phyloP scores from a whole-genome alignment of 1,140 invertebrate species.

The Ylistrum balloti region DNA sequence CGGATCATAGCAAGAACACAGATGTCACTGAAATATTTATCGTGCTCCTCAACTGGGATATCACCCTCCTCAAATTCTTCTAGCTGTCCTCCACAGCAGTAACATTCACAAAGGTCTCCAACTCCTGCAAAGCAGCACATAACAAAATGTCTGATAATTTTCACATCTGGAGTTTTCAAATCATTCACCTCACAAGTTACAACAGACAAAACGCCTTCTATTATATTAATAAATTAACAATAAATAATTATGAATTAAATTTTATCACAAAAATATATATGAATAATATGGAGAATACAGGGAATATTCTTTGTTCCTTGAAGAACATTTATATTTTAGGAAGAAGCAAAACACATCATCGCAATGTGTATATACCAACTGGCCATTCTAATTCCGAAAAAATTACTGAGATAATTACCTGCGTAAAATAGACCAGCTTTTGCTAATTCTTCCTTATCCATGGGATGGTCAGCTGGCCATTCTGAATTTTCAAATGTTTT shows the following conservation, averaged over 20 bases:
- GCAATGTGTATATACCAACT: no score
- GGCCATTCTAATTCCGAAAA: no score
- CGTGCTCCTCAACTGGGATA: background rate
- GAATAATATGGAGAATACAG: no score
- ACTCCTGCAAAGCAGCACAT: background rate
- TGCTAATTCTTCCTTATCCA: background rate
- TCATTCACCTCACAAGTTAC: no score
- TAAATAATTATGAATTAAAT: no score
- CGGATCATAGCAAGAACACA: background rate
- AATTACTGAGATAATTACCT: background rate
- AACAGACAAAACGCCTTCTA: background rate
- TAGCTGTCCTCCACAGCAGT: background rate
- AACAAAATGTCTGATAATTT: no score
- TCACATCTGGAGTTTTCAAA: no score
- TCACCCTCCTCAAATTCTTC: conserved; percentile 3
- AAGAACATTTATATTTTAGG: no score
- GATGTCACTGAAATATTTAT: background rate
- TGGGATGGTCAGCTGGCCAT: background rate
- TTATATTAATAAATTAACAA: no score
- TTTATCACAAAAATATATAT: no score
- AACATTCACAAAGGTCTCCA: background rate
- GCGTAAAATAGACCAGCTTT: background rate
- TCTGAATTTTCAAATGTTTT: background rate
- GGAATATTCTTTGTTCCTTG: no score
- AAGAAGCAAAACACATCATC: no score